phyloP scores from a whole-genome alignment of 30 jellyfish, hydroid and myxozoan species.

The Mastigias papua region DNA sequence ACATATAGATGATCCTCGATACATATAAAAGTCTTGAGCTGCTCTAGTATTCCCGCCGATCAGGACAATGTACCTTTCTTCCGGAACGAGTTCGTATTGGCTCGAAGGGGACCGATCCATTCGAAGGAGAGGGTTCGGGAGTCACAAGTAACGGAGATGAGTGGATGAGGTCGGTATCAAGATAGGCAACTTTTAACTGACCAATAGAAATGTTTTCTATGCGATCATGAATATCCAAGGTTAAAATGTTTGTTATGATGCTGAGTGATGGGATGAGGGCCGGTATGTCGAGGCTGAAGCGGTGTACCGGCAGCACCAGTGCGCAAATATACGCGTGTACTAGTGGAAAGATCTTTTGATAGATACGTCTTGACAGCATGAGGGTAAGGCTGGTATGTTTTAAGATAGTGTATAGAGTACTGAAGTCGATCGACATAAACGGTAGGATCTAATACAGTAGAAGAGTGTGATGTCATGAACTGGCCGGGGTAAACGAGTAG shows the following conservation, averaged over 20 bases:
- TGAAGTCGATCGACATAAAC: slow-evolving; percentile 33
- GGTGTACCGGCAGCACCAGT: slow-evolving; percentile 65
- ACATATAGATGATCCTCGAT: too few relatives aligned
- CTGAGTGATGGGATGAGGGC: slow-evolving; percentile 38
- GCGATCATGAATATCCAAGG: slow-evolving; percentile 10
- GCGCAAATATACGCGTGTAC: slow-evolving; percentile 61
- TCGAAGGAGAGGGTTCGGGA: slow-evolving; percentile 12
- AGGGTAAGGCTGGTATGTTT: slow-evolving; percentile 20
- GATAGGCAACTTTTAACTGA: slow-evolving; percentile 72
- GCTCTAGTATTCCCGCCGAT: slow-evolving; percentile 12
- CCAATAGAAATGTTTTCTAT: slow-evolving; percentile 33
- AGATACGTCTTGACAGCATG: not conserved
- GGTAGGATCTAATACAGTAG: slow-evolving; percentile 13
- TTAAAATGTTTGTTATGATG: slow-evolving; percentile 28
- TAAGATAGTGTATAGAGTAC: slow-evolving; percentile 41
- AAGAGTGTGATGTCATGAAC: not conserved
- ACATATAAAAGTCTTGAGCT: too few relatives aligned
- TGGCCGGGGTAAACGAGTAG: slow-evolving; percentile 34
- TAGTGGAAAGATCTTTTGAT: slow-evolving; percentile 7
- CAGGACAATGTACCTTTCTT: slow-evolving; percentile 36
- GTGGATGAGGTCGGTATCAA: slow-evolving; percentile 36
- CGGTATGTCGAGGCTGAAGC: slow-evolving; percentile 60
- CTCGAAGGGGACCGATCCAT: not conserved
- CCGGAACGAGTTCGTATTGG: slow-evolving; percentile 59
- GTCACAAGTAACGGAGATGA: slow-evolving; percentile 14